A percentile compares a stretch with the other conserved stretches of the same genome.
phyloP scores from a whole-genome alignment of 2,888 invertebrate species.

The Odontocolon sp. region DNA sequence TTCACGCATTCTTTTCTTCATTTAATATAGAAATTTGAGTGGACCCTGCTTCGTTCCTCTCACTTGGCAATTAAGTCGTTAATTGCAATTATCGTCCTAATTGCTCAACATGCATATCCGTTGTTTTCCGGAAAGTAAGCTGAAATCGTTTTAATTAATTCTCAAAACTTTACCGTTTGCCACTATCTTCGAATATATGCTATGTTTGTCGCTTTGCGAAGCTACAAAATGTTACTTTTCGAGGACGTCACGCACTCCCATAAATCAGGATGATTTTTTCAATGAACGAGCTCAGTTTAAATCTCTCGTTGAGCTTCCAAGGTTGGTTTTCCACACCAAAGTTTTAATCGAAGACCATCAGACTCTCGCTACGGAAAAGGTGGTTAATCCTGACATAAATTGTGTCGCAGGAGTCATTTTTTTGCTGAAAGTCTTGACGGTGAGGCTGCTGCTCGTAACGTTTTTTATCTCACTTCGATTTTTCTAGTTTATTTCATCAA shows the following conservation, averaged over 20 bases:
- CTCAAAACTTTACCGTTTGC: neutral
- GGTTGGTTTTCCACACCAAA: slow-evolving; percentile 29
- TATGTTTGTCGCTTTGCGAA: neutral
- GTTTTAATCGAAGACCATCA: slow-evolving; percentile 36
- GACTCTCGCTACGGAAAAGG: neutral
- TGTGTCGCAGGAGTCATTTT: slow-evolving; percentile 14
- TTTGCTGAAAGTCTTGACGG: neutral
- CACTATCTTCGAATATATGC: neutral
- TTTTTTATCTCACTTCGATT: neutral
- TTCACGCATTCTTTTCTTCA: neutral
- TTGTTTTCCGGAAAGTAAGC: neutral
- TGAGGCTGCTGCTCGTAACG: neutral
- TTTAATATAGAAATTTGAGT: neutral
- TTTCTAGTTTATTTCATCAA: neutral
- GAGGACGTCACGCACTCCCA: neutral
- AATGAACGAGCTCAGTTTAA: slow-evolving; percentile 13
- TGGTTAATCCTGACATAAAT: slow-evolving; percentile 12
- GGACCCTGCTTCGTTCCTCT: neutral
- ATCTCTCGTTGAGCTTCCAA: neutral
- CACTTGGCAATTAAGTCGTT: slow-evolving; percentile 12
- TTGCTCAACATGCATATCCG: slow-evolving; percentile 6
- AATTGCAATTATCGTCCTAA: too few relatives aligned
- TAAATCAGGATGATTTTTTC: slow-evolving; percentile 36
- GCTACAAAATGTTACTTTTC: slow-evolving; percentile 12
- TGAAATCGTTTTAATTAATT: slow-evolving; percentile 35